Evolutionary conservation across 2,797 vertebrate species (phyloP).

Genomic region (Cyclopterus lumpus): DNA sequence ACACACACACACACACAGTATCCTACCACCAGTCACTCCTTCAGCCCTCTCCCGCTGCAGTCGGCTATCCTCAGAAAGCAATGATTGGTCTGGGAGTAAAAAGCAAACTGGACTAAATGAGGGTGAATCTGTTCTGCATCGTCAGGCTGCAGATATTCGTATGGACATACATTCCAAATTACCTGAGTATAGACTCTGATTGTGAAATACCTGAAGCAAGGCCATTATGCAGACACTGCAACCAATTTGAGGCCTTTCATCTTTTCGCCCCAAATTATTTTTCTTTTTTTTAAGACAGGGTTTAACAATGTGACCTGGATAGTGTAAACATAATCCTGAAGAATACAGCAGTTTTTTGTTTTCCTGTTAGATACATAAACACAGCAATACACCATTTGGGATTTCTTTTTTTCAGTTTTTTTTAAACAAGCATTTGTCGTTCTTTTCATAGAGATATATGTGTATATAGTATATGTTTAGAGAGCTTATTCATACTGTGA

Average conservation of each 20-base stretch:
- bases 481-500: constrained; percentile 97
- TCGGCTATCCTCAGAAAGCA: constrained; percentile 74
- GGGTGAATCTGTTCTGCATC: constrained; percentile 81
- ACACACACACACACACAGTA: constrained; percentile 16
- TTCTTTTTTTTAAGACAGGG: constrained; percentile 75
- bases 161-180: constrained; percentile 91
- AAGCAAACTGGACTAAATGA: constrained; percentile 64
- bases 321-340: constrained; percentile 92
- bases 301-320: constrained; percentile 87
- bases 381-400: constrained; percentile 89
- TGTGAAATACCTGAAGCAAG: constrained; percentile 93
- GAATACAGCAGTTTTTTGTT: constrained; percentile 82
- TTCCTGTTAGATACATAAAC: constrained; percentile 86
- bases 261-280: constrained; percentile 39
- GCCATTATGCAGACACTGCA: constrained; percentile 87
- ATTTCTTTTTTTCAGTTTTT: constrained; percentile 73
- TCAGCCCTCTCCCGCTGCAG: neutral
- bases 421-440: constrained; percentile 87
- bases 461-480: constrained; percentile 60
- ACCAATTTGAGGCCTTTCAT: constrained; percentile 80
- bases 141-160: constrained; percentile 82
- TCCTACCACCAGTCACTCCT: constrained; percentile 8
- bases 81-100: constrained; percentile 73
- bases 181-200: constrained; percentile 96
- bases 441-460: constrained; percentile 70